phyloP scores from a whole-genome alignment of 2,797 vertebrate species.

The Crocidura indochinensis region DNA sequence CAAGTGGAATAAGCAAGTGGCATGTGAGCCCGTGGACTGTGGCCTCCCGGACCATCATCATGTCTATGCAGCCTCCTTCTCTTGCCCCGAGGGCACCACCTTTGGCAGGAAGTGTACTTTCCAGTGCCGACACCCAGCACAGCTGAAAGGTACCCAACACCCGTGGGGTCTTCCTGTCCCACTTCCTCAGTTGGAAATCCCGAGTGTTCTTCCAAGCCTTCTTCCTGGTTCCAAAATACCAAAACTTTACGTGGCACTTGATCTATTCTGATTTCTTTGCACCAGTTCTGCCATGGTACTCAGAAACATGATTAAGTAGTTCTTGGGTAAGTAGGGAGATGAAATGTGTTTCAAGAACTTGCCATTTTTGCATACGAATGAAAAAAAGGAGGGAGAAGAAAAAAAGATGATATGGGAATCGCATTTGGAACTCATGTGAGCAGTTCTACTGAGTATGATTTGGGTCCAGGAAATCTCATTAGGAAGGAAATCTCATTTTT shows the following conservation, averaged over 20 bases:
- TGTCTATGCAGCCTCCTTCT: slow-evolving; percentile 95
- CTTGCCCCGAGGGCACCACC: slow-evolving; percentile 96
- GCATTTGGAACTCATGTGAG: not conserved
- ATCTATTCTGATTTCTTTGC: slow-evolving; percentile 61
- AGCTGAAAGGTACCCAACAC: slow-evolving; percentile 94
- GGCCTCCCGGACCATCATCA: slow-evolving; percentile 97
- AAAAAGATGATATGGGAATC: not conserved
- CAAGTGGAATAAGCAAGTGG: slow-evolving; percentile 98
- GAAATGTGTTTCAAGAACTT: slow-evolving; percentile 67
- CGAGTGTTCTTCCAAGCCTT: not conserved
- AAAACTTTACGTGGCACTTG: not conserved
- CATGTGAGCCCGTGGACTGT: slow-evolving; percentile 97
- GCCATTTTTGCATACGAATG: not conserved
- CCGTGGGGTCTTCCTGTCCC: accelerated
- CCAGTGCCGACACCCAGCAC: slow-evolving; percentile 95
- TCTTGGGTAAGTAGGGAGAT: slow-evolving; percentile 51
- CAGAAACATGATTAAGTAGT: not conserved
- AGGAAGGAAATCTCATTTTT: not conserved
- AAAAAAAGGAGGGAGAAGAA: not conserved
- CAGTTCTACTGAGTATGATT: not conserved
- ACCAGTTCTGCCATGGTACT: slow-evolving; percentile 4
- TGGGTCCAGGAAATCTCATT: not conserved
- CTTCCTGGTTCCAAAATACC: not conserved
- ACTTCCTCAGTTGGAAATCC: not conserved
- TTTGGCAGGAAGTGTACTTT: slow-evolving; percentile 97